phyloP scores from a whole-genome alignment of 2,888 invertebrate species.

The Scaptomyza flava region DNA sequence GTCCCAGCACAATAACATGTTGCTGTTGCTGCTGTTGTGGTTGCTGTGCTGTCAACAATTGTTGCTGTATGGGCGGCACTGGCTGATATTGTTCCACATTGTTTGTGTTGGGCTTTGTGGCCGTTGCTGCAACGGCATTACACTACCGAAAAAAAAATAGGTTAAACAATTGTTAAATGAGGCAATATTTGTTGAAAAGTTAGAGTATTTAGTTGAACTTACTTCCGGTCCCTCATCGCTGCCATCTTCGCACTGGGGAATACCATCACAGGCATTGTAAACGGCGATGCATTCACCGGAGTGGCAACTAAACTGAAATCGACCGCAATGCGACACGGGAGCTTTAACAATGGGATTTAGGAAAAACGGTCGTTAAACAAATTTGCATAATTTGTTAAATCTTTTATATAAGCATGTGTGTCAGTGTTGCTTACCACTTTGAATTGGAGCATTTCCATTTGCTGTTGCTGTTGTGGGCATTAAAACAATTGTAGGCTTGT shows the following conservation, averaged over 20 bases:
- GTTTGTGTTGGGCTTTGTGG: slow-evolving; percentile 43
- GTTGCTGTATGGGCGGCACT: slow-evolving; percentile 58
- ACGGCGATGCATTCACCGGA: slow-evolving; percentile 96
- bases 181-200: background rate
- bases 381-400: slow-evolving; percentile 36
- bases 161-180: slow-evolving; percentile 24
- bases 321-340: slow-evolving; percentile 86
- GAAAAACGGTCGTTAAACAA: slow-evolving; percentile 6
- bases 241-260: slow-evolving; percentile 95
- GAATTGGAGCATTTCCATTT: slow-evolving; percentile 41
- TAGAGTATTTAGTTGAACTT: slow-evolving; percentile 27
- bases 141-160: slow-evolving; percentile 62
- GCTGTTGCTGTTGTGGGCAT: slow-evolving; percentile 31
- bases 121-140: slow-evolving; percentile 65
- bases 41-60: slow-evolving; percentile 58
- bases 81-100: slow-evolving; percentile 67
- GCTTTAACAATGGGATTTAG: slow-evolving; percentile 27
- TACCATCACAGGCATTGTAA: slow-evolving; percentile 97
- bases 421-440: slow-evolving; percentile 52
- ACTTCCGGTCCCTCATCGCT: slow-evolving; percentile 96
- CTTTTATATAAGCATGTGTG: background rate
- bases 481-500: slow-evolving; percentile 54
- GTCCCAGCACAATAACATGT: slow-evolving; percentile 61
- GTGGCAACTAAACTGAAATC: slow-evolving; percentile 95
- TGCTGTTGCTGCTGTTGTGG: slow-evolving; percentile 55